Percentiles rank a stretch among this genome's conserved stretches.
These are phyloP conservation scores for Oscheius sp. DNA, from an alignment of 2,888 invertebrate genomes.

Conservation along the genomic window DNA sequence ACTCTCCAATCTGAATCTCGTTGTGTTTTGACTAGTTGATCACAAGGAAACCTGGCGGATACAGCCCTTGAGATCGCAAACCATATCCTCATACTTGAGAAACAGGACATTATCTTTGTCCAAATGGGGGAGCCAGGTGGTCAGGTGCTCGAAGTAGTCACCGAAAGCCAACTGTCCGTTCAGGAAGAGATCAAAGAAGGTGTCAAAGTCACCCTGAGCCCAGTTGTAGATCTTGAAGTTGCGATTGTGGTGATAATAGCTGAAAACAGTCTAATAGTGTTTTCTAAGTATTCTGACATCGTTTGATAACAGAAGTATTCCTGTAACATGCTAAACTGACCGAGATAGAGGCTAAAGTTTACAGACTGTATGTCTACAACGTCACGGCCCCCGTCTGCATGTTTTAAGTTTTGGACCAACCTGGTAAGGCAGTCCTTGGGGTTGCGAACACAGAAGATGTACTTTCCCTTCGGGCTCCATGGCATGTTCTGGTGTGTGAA, in stretches of 20 bases:
- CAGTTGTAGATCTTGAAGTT: constrained; percentile 72
- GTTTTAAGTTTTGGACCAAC: constrained; percentile 28
- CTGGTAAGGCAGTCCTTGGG: constrained; percentile 71
- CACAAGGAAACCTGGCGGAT: constrained; percentile 46
- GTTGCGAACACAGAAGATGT: constrained; percentile 71
- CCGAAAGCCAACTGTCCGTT: constrained; percentile 67
- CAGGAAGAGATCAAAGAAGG: constrained; percentile 70
- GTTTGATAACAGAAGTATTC: neutral
- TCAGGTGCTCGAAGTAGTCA: constrained; percentile 70
- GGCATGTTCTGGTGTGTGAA: constrained; percentile 68
- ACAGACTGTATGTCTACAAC: neutral
- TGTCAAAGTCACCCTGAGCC: constrained; percentile 64
- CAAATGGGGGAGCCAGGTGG: constrained; percentile 64
- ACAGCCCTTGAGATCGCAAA: constrained; percentile 56
- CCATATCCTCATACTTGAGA: constrained; percentile 70
- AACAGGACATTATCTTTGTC: constrained; percentile 67
- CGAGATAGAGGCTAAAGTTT: neutral
- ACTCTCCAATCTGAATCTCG: constrained; percentile 61
- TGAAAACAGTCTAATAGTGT: constrained; percentile 30
- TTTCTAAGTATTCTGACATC: neutral
- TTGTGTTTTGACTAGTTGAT: no score
- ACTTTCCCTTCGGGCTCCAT: constrained; percentile 66
- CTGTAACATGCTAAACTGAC: no score
- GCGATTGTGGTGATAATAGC: constrained; percentile 65
- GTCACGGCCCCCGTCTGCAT: neutral